phyloP scores from a whole-genome alignment of 2,797 vertebrate species.

The Centroberyx gerrardi region DNA sequence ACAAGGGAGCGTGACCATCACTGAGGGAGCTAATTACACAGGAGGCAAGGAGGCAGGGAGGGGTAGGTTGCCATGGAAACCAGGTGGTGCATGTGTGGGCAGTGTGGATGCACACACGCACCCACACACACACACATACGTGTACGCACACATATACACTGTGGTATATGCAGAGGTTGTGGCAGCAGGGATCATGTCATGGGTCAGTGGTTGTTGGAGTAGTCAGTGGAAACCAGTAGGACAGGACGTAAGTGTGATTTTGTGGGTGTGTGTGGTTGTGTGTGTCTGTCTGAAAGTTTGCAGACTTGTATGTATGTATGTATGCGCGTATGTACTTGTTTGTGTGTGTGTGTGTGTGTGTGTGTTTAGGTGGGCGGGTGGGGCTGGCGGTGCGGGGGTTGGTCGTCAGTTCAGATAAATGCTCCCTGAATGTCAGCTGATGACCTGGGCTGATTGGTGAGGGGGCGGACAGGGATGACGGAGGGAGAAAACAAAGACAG shows the following conservation, averaged over 20 bases:
- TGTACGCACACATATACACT: no score
- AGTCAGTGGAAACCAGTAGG: slow-evolving; percentile 18
- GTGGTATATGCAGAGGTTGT: no score
- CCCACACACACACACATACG: slow-evolving; percentile 1
- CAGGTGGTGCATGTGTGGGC: slow-evolving; percentile 55
- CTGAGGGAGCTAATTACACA: slow-evolving; percentile 64
- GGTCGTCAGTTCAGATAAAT: slow-evolving; percentile 28
- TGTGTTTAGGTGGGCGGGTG: neutral
- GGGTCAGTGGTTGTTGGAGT: slow-evolving; percentile 43
- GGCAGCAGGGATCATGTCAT: slow-evolving; percentile 25
- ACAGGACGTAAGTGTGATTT: slow-evolving; percentile 16
- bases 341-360: slow-evolving; percentile 3
- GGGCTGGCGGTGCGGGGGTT: neutral
- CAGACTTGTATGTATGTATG: slow-evolving; percentile 1
- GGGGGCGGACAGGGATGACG: slow-evolving; percentile 15
- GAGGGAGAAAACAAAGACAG: slow-evolving; percentile 10
- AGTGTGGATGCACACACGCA: slow-evolving; percentile 1
- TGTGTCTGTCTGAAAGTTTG: slow-evolving; percentile 1
- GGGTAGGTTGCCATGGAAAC: slow-evolving; percentile 66
- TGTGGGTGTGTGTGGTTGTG: neutral
- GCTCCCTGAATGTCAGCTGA: slow-evolving; percentile 3
- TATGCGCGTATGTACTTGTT: neutral
- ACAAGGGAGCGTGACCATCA: slow-evolving; percentile 52
- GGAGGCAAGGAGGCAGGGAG: slow-evolving; percentile 21
- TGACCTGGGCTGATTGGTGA: slow-evolving; percentile 14